A percentile compares a stretch with the other conserved stretches of the same genome.
These are phyloP conservation scores for Drosophila koepferae DNA, from an alignment of 2,888 invertebrate genomes.

Conservation along the genomic window DNA sequence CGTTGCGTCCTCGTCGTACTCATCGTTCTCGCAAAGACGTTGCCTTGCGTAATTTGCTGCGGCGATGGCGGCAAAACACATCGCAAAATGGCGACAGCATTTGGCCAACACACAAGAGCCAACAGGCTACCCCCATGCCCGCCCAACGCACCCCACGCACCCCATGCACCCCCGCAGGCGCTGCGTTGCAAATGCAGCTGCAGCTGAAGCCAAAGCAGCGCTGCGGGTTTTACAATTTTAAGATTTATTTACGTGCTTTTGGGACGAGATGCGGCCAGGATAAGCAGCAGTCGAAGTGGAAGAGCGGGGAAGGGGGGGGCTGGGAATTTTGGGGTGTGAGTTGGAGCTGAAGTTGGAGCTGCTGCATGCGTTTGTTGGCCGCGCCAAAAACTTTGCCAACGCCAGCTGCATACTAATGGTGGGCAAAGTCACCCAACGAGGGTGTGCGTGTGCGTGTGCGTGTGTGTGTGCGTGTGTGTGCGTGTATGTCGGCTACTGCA, in stretches of 20 bases:
- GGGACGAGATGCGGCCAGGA: slow-evolving; percentile 68
- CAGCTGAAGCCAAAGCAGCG: slow-evolving; percentile 41
- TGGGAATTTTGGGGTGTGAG: background rate
- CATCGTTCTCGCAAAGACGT: slow-evolving; percentile 36
- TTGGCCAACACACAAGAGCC: slow-evolving; percentile 41
- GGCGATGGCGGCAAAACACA: slow-evolving; percentile 81
- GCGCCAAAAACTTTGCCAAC: slow-evolving; percentile 75
- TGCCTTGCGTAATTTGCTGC: slow-evolving; percentile 78
- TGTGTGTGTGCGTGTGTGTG: slow-evolving; percentile 32
- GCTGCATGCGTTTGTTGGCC: slow-evolving; percentile 75
- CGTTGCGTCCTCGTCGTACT: slow-evolving; percentile 17
- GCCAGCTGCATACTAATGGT: slow-evolving; percentile 76
- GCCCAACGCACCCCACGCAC: background rate
- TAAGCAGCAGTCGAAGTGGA: slow-evolving; percentile 39
- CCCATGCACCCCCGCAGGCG: background rate
- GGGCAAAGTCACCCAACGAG: background rate
- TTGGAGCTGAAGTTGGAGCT: background rate
- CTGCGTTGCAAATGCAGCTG: slow-evolving; percentile 44
- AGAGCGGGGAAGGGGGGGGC: background rate
- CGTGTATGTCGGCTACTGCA: slow-evolving; percentile 62
- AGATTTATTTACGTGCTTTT: slow-evolving; percentile 80
- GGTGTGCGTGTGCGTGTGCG: slow-evolving; percentile 17
- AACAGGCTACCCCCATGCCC: background rate
- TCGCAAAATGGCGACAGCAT: slow-evolving; percentile 80
- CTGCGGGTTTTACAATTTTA: slow-evolving; percentile 80